A percentile compares a stretch with the other conserved stretches of the same genome.
phyloP scores from a whole-genome alignment of 1,140 invertebrate species.

The Cotesia chilonis region DNA sequence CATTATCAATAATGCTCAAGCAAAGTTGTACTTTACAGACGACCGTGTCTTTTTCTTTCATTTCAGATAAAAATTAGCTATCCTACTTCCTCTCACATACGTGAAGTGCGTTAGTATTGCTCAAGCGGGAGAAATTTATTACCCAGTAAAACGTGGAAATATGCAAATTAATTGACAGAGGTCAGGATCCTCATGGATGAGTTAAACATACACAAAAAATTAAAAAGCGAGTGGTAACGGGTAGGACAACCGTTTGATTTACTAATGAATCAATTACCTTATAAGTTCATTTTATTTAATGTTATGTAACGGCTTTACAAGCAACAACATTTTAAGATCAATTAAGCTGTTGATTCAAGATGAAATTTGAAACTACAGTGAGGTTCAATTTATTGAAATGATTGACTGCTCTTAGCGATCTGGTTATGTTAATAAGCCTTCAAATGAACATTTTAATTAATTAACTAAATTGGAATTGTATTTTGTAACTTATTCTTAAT shows the following conservation, averaged over 20 bases:
- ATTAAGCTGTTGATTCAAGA: conserved; percentile 38
- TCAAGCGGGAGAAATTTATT: conserved; percentile 60
- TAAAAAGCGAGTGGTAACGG: background rate
- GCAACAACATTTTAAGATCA: conserved; percentile 28
- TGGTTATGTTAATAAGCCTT: too few relatives aligned
- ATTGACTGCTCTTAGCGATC: background rate
- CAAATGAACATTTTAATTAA: too few relatives aligned
- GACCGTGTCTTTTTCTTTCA: conserved; percentile 13
- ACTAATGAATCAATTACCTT: conserved; percentile 43
- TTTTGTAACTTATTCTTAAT: too few relatives aligned
- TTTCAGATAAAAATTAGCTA: conserved; percentile 31
- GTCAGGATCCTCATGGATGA: conserved; percentile 57
- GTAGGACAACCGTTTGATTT: conserved; percentile 32
- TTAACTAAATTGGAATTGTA: too few relatives aligned
- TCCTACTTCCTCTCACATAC: conserved; percentile 32
- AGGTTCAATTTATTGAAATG: background rate
- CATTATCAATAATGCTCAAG: too few relatives aligned
- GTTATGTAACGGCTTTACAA: conserved; percentile 3
- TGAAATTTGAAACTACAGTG: background rate
- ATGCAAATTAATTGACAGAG: conserved; percentile 62
- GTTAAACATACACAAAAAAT: conserved; percentile 17
- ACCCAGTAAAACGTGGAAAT: conserved; percentile 59
- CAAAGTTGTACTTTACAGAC: conserved; percentile 1
- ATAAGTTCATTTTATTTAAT: conserved; percentile 22
- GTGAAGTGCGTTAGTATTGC: conserved; percentile 52